phyloP scores from a whole-genome alignment of 1,140 invertebrate genomes.

The Lepidurus packardi region DNA sequence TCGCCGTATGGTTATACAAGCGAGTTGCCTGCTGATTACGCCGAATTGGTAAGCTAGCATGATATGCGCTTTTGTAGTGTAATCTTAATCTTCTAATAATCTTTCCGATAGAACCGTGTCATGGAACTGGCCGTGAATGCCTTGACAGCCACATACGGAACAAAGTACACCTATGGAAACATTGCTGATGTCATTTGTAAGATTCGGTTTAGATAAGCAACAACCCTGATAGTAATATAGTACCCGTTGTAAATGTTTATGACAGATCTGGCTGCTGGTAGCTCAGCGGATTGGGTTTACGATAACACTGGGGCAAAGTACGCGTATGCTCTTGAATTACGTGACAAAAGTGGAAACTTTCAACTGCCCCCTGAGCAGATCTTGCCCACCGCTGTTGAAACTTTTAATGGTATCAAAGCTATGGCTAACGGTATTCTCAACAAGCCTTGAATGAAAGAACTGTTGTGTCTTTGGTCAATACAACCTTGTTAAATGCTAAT shows the following conservation, averaged over 20 bases:
- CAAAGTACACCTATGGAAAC: slow-evolving; percentile 34
- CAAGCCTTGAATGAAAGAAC: neutral
- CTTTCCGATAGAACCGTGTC: slow-evolving; percentile 37
- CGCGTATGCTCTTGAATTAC: slow-evolving; percentile 46
- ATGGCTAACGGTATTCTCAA: slow-evolving; percentile 36
- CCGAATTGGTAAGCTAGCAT: slow-evolving; percentile 40
- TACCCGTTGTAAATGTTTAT: neutral
- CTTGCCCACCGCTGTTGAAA: slow-evolving; percentile 52
- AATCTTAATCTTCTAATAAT: neutral
- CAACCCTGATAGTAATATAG: neutral
- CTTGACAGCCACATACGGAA: slow-evolving; percentile 38
- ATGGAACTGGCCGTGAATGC: slow-evolving; percentile 35
- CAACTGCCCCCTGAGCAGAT: slow-evolving; percentile 50
- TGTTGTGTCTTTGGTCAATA: neutral
- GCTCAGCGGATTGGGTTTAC: slow-evolving; percentile 48
- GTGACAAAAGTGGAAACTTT: slow-evolving; percentile 49
- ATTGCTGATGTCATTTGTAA: slow-evolving; percentile 34
- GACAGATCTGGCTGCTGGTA: slow-evolving; percentile 46
- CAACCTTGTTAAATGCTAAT: neutral
- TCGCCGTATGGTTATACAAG: slow-evolving; percentile 77
- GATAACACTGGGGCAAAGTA: slow-evolving; percentile 43
- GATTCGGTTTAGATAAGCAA: neutral
- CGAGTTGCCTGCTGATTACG: slow-evolving; percentile 43
- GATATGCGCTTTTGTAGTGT: neutral
- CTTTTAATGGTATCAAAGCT: slow-evolving; percentile 49